These are phyloP conservation scores for Scaptodrosophila lebanonensis DNA, from an alignment of 1,140 invertebrate genomes.

Conservation along the genomic window DNA sequence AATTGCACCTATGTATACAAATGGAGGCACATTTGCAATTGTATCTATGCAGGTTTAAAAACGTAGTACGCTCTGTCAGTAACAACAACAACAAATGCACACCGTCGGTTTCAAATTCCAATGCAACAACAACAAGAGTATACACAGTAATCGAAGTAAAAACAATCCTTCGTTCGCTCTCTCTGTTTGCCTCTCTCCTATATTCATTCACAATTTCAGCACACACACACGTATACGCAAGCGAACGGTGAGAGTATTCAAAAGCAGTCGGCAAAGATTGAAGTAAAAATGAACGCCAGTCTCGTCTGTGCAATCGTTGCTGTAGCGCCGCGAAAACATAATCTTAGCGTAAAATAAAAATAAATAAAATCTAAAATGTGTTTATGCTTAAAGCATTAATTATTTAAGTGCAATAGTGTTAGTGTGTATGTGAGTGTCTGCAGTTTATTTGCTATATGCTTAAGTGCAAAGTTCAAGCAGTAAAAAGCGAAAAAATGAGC, in stretches of 20 bases:
- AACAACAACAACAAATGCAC: no score
- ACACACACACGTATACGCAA: neutral
- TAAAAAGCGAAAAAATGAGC: constrained; percentile 18
- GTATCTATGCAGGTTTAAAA: neutral
- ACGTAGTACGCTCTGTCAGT: neutral
- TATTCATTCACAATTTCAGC: constrained; percentile 46
- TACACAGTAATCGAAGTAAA: constrained; percentile 26
- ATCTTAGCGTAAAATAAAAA: no score
- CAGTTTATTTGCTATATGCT: constrained; percentile 37
- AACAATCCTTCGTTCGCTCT: constrained; percentile 26
- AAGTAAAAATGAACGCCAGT: no score
- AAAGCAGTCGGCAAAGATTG: no score
- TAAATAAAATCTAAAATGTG: no score
- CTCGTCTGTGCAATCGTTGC: no score
- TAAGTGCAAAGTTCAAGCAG: constrained; percentile 41
- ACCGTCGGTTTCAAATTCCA: constrained; percentile 63
- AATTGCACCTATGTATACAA: constrained; percentile 1
- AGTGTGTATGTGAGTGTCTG: constrained; percentile 28
- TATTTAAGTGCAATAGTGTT: no score
- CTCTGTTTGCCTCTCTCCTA: constrained; percentile 15
- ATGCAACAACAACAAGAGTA: constrained; percentile 34
- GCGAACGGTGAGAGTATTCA: no score
- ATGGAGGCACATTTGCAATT: neutral
- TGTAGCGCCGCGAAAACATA: constrained; percentile 58
- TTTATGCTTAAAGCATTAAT: no score